Evolutionary conservation across 2,797 vertebrate species (phyloP).

Genomic region (Limosa lapponica): DNA sequence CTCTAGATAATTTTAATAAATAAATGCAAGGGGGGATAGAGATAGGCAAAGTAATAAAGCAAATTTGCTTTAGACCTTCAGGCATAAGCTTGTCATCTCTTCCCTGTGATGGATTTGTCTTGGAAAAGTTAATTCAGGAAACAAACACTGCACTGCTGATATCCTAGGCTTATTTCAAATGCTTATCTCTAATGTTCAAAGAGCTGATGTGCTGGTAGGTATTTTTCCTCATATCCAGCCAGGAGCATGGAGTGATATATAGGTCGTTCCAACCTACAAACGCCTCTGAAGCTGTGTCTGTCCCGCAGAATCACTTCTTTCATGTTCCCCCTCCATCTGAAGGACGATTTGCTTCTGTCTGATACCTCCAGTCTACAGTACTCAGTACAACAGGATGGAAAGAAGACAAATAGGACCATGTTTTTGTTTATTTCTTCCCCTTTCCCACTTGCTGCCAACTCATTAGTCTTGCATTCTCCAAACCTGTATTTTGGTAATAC

Average conservation of each 20-base stretch:
- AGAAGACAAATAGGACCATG: accelerated
- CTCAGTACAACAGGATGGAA: neutral
- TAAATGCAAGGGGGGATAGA: neutral
- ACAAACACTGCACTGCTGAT: neutral
- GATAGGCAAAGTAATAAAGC: neutral
- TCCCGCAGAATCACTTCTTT: neutral
- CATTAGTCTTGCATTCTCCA: neutral
- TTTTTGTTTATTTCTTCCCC: neutral
- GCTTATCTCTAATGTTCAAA: neutral
- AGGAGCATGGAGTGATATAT: neutral
- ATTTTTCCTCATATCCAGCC: neutral
- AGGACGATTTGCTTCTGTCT: neutral
- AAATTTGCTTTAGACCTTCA: neutral
- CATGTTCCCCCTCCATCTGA: neutral
- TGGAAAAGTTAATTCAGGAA: neutral
- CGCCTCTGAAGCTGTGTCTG: neutral
- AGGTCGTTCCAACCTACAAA: neutral
- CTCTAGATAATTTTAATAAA: neutral
- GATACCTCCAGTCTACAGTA: neutral
- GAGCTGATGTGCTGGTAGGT: neutral
- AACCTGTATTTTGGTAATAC: neutral
- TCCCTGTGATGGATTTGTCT: neutral
- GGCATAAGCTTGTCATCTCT: neutral
- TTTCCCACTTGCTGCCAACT: neutral
- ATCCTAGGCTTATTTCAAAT: neutral